A percentile compares a stretch with the other conserved stretches of the same genome.
These are phyloP conservation scores for Mya arenaria DNA, from an alignment of 1,140 invertebrate genomes.

Conservation along the genomic window DNA sequence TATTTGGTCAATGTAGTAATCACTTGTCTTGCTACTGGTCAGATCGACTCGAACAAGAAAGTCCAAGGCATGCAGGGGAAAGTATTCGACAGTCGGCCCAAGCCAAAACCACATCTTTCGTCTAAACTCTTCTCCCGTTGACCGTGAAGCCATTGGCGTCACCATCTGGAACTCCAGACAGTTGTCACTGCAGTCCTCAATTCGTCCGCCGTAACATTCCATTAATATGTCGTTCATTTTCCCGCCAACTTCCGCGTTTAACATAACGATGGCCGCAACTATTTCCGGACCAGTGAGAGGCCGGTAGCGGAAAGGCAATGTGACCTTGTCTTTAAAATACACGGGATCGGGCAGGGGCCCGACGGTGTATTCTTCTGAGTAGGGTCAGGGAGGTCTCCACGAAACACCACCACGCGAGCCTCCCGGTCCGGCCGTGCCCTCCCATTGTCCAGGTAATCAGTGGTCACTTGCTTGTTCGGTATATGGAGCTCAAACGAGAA, in stretches of 20 bases:
- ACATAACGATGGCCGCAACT: conserved; percentile 36
- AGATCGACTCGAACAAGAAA: conserved; percentile 63
- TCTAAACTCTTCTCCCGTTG: conserved; percentile 10
- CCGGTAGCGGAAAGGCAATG: conserved; percentile 27
- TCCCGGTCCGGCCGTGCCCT: conserved; percentile 55
- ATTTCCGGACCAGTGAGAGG: conserved; percentile 40
- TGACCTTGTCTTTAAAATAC: conserved; percentile 15
- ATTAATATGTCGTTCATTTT: conserved; percentile 37
- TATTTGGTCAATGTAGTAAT: conserved; percentile 58
- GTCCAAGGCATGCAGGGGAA: conserved; percentile 60
- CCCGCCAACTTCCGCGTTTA: conserved; percentile 31
- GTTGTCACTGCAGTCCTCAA: conserved; percentile 58
- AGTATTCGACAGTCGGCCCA: conserved; percentile 50
- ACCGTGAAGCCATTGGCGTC: conserved; percentile 53
- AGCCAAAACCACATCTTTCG: conserved; percentile 66
- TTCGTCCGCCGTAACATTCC: conserved; percentile 38
- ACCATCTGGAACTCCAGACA: conserved; percentile 45
- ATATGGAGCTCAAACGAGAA: conserved; percentile 65
- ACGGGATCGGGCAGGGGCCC: conserved; percentile 60
- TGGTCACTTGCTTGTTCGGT: conserved; percentile 57
- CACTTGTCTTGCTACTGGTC: conserved; percentile 26
- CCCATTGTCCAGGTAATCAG: conserved; percentile 58
- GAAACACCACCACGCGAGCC: conserved; percentile 65
- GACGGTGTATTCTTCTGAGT: conserved; percentile 67
- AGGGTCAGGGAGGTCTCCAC: conserved; percentile 57